Conservation (phyloP, 2,113 vertebrate genomes). For the Riparia riparia region DNA sequence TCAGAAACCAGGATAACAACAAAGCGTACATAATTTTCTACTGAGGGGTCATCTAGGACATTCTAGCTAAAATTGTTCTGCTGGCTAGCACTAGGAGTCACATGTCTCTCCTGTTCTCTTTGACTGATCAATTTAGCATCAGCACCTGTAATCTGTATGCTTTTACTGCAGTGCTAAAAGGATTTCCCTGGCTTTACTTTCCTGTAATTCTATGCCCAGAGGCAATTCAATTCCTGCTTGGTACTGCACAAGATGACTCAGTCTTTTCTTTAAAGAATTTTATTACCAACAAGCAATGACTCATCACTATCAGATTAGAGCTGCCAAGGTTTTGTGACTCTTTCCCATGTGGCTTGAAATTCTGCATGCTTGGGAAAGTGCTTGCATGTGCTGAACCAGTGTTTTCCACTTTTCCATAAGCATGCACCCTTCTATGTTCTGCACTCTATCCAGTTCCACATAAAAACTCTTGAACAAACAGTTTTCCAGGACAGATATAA, state of each 20-base stretch:
- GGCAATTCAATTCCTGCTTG: not conserved
- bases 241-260: not conserved
- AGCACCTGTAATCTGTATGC: not conserved
- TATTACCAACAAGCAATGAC: constrained; percentile 6
- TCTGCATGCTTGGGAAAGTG: not conserved
- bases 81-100: not conserved
- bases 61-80: not conserved
- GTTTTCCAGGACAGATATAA: not conserved
- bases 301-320: not conserved
- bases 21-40: not conserved
- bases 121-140: not conserved
- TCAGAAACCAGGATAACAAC: not conserved
- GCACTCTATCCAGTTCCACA: not conserved
- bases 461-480: not conserved
- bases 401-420: not conserved
- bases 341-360: not conserved
- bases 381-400: not conserved
- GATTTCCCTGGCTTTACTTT: constrained; percentile 32
- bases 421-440: not conserved
- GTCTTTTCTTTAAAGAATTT: constrained; percentile 6
- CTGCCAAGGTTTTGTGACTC: not conserved
- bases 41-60: not conserved
- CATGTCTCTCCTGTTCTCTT: not conserved
- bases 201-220: constrained; percentile 12
- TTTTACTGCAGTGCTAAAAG: constrained; percentile 15